Evolutionary conservation across 35 echinoderm and acorn worm species (phyloP), one percentile per base, ranked within the genome.

Genomic region (Heliocidaris erythrogramma): DNA sequence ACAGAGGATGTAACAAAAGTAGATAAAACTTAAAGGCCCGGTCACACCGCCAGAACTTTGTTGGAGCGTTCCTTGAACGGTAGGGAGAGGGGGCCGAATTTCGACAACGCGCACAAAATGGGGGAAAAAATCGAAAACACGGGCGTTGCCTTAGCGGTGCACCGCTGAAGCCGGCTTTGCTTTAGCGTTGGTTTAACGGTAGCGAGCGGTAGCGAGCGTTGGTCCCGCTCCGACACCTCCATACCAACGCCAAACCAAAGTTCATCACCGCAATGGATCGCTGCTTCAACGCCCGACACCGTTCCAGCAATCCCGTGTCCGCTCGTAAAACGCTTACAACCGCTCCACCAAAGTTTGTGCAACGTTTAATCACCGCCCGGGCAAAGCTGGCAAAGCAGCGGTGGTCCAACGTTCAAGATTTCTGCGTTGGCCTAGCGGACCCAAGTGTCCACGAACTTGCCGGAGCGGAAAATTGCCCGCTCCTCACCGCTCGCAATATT

Each of bases 401-500:
- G 31, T 88, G 30, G 86, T 88, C 30, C 86, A 88, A 30, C 86
- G 86, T 88, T 88, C 0, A 88, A 88, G 86, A 88, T 88, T 88
- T 88, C 2, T 88, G 86, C 86, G 31, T 88, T 88, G 86, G 86
- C 86, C 86, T 31, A 88, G 86, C 86, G 86, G 86, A 88, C 86
- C 86, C 29, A 88, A 88, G 86, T 30, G 30, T 88, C 31, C 86
- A 88, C 86, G 86, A 48, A 88, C 86, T 88, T 88, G 30, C 86
- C 31, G 86, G 86, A 88, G 86, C 86, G 30, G 86, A 88, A 42
- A 88, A 88, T 88, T 88, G 30, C 86, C 30, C 86, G 86, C 86
- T 88, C 86, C 86, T 88, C 86, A 88, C 86, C 86, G 86, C 86
- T 88, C 86, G 86, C 86, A 88, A 88, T 88, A 88, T 88, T 88